Evolutionary conservation across 2,888 invertebrate genomes (phyloP).

Genomic region (Mythimna vitellina): DNA sequence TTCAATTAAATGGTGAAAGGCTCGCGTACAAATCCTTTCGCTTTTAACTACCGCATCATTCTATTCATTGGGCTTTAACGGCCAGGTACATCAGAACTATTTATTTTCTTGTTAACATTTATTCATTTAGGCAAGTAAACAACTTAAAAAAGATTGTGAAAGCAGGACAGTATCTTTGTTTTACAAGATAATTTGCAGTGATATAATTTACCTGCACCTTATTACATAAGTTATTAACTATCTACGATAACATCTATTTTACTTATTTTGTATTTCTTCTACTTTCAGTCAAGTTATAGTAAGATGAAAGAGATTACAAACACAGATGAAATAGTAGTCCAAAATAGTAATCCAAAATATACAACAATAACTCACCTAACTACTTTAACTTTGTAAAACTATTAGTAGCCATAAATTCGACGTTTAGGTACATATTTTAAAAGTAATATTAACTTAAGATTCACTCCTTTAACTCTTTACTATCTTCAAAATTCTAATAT

Average conservation of each 20-base stretch:
- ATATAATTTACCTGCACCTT: slow-evolving; percentile 4
- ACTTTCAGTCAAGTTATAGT: slow-evolving; percentile 14
- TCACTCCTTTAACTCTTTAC: background rate
- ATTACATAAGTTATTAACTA: background rate
- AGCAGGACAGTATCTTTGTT: background rate
- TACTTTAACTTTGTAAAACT: slow-evolving; percentile 1
- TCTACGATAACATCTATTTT: slow-evolving; percentile 4
- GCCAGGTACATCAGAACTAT: background rate
- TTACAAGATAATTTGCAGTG: slow-evolving; percentile 13
- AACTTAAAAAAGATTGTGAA: background rate
- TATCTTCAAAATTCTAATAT: background rate
- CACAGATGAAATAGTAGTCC: background rate
- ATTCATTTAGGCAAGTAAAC: slow-evolving; percentile 4
- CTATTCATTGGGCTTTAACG: slow-evolving; percentile 6
- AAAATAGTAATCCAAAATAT: background rate
- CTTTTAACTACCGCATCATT: background rate
- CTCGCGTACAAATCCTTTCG: slow-evolving; percentile 9
- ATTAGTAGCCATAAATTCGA: slow-evolving; percentile 24
- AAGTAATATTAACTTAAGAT: background rate
- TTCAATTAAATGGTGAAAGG: slow-evolving; percentile 7
- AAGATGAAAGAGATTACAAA: slow-evolving; percentile 6
- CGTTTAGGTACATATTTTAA: background rate
- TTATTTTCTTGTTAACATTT: background rate
- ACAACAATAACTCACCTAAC: background rate
- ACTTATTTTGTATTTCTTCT: background rate